Base-by-base conservation (phyloP, 2,888 invertebrate species). In the Dyspetes luteomarginatus region DNA sequence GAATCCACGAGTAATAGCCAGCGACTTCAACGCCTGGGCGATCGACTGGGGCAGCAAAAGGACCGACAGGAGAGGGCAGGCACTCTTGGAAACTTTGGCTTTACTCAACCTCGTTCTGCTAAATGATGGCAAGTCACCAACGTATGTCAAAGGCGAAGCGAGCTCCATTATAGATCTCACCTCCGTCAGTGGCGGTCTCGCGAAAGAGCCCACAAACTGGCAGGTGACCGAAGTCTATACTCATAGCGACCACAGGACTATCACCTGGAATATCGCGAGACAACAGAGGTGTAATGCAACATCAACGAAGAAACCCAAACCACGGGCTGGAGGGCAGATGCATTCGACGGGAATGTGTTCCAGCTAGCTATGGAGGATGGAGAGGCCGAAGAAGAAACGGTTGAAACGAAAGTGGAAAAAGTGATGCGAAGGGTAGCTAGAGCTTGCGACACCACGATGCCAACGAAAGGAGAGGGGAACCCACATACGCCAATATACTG, bases 81-180 rank as follows among this genome's bases (percentile, higher is more conserved):
- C 64, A 0, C 79, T 85, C 0, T 41, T 84, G 7, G 78, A 86
- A 9, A 74, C 69, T 7, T 9, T 77, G 15, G 67, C 82, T 12
- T 17, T 30, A 15, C 22, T 82, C 19, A 69, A 85, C n/a, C 0
- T 85, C 9, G 71, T 58, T 4, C 36, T 82, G 45, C 36, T 81
- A 5, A 82, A 84, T 22, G 68, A 45, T 17, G 83, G 85, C 1
- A 41, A 41, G 22, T 22, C 24, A 12, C 78, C 83, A 15, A 83
- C 85, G n/a, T 85, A 52, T 50, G 56, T 56, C 7, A 68, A 58
- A 36, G 78, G 81, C 9, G 48, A 85, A 87, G 85, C 86, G 85
- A 1, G 1, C 1, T 50, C 52, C 1, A 50, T 1, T 4, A 50
- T 50, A 1, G 19, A 50, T 3, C 45, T 58, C 19, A 22, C 48